Evolutionary conservation across 64 coral and sea anemone species (phyloP), one percentile per base, ranked within the genome.

Genomic region (Cladopsammia gracilis): DNA sequence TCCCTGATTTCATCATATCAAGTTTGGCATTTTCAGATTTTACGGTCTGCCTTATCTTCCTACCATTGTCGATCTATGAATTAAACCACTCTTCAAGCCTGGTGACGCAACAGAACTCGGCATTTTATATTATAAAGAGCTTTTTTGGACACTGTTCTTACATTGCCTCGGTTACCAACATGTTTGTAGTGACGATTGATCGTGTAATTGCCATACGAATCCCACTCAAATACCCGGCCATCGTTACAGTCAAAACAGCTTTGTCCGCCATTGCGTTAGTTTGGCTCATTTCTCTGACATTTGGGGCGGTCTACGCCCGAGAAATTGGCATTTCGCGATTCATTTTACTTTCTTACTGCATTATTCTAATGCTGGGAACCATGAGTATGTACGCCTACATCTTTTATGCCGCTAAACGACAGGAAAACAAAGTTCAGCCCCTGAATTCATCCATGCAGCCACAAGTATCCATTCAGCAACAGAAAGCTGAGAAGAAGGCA

Each of bases 1-100:
- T 79, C 11, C 25, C 76, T 15, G 53, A 79, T n/a, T 58, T 79
- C 25, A 24, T 79, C 76, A 79, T 79, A 58, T 79, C 53, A 60
- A 79, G 76, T 42, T 54, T 79, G 23, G 76, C 76, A 53, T 77
- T 77, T 54, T 77, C 75, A 24, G 75, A 77, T 77, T 77, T 77
- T 7, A 53, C 75, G 6, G 75, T 77, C 19, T 77, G 75, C 12
- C 18, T 24, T 23, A n/a, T 77, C 23, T 77, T 53, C 48, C 47
- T 77, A 19, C 75, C 75, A 4, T 23, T 77, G 75, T 19, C 75
- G 9, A 54, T 54, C 49, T 77, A 25, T 23, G 3, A 24, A 10
- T 77, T 53, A 48, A 77, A 77, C 22, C 10, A 77, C 49, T 5
- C 11, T 16, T 23, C 75, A 22, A 77, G 75, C n/a, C 24, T 1